phyloP scores from a whole-genome alignment of 1,140 invertebrate genomes.

The Drosophila neocordata region DNA sequence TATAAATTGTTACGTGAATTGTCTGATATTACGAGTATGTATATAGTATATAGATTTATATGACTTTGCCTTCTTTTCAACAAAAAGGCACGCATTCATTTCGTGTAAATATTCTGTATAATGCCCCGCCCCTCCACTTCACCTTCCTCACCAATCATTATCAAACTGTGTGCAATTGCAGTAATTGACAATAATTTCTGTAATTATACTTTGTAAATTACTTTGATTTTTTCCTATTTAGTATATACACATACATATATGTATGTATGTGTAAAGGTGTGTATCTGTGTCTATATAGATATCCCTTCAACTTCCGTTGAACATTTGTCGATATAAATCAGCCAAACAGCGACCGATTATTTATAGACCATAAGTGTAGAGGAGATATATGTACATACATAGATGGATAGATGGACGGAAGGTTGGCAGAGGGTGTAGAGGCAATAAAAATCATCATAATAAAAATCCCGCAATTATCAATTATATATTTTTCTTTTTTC shows the following conservation, averaged over 20 bases:
- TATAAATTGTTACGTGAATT: slow-evolving; percentile 62
- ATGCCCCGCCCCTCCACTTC: slow-evolving; percentile 17
- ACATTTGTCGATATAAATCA: slow-evolving; percentile 42
- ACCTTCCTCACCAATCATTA: background rate
- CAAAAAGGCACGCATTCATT: slow-evolving; percentile 42
- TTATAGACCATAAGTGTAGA: slow-evolving; percentile 24
- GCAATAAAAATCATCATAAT: slow-evolving; percentile 39
- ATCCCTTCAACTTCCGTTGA: slow-evolving; percentile 32
- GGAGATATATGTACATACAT: background rate
- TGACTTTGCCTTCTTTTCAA: slow-evolving; percentile 28
- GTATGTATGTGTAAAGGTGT: no score
- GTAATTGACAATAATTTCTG: slow-evolving; percentile 76
- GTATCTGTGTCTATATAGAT: slow-evolving; percentile 6
- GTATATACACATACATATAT: slow-evolving; percentile 3
- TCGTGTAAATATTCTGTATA: slow-evolving; percentile 19
- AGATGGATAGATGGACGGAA: background rate
- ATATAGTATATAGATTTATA: slow-evolving; percentile 16
- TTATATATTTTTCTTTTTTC: slow-evolving; percentile 14
- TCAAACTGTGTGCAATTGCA: slow-evolving; percentile 58
- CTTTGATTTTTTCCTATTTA: slow-evolving; percentile 51
- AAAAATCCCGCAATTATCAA: slow-evolving; percentile 53
- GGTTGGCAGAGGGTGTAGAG: background rate
- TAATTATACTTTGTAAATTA: slow-evolving; percentile 67
- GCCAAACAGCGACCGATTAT: slow-evolving; percentile 31
- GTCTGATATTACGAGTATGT: slow-evolving; percentile 9